Base-by-base conservation (phyloP, 2,797 vertebrate genomes). In the Vipera ursinii region DNA sequence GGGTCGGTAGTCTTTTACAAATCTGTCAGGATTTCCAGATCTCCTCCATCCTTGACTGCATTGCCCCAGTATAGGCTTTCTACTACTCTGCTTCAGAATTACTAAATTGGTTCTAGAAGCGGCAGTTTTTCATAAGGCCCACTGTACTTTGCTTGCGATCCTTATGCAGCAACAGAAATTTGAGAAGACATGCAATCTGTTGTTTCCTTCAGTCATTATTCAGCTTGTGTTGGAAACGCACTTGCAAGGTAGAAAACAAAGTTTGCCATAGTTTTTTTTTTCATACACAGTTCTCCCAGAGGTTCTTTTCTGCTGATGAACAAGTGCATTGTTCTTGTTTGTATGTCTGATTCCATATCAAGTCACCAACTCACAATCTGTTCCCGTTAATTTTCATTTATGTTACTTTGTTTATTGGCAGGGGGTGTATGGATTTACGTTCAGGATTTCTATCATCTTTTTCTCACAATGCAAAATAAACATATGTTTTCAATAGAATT, bases 31-130 rank as follows among this genome's bases (percentile, higher is more conserved):
- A 91, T 94, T 94, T 91, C 69, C 88, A 92, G 56, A 3, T 20
- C 28, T 89, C 93, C 89, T 82, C 86, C 92, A 88, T 94, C 95
- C 24, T 56, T 89, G 14, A 86, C 0, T 94, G 92, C 86, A 86
- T 91, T 94, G 91, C 48, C 92, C 94, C 28, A 56, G 93, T 90
- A 91, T 4, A 65, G 89, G 88, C 89, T 6, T 59, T 59, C 57
- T 22, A 4, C 93, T 82, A 82, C 1, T 65, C 53, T 1, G 20
- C 22, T 2, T 38, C n/a, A 10, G 24, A 91, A 20, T 22, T 12
- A 44, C 32, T 28, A 24, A 38, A 0, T 3, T 6, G 14, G 32
- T 4, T 20, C 59, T 6, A 6, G 5, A 44, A 13, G 38, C 20
- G 4, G 28, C 48, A 38, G 0, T 87, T 69, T 56, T 57, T n/a